phyloP scores from a whole-genome alignment of 2,113 vertebrate species.

The Myotis yumanensis region DNA sequence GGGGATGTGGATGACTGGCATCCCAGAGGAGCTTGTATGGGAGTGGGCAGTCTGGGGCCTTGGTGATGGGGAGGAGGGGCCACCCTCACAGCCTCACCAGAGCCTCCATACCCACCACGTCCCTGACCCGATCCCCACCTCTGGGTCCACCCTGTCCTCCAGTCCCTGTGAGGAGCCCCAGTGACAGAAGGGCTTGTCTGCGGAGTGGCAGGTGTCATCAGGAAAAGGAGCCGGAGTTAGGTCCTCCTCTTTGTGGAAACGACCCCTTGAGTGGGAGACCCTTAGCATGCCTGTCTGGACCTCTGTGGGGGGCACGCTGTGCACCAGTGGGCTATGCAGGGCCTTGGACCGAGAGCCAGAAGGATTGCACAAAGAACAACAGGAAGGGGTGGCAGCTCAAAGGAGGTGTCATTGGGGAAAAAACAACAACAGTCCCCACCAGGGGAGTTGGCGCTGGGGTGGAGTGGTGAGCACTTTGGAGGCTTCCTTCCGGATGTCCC shows the following conservation, averaged over 20 bases:
- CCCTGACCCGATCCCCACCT: not conserved
- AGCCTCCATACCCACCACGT: not conserved
- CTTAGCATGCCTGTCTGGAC: not conserved
- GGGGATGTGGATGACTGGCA: not conserved
- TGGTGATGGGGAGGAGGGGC: not conserved
- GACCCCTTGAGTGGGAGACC: not conserved
- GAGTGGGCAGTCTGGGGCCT: not conserved
- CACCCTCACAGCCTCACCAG: not conserved
- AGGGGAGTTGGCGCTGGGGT: fast-evolving
- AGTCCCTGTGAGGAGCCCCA: not conserved
- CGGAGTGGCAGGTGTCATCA: fast-evolving
- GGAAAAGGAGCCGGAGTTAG: not conserved
- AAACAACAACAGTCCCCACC: not conserved
- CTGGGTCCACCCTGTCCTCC: not conserved
- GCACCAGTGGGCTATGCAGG: not conserved
- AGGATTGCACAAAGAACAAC: not conserved
- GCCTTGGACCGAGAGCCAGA: not conserved
- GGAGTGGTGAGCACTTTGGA: fast-evolving
- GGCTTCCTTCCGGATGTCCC: not conserved
- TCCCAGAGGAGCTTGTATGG: not conserved
- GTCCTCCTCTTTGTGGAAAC: too few relatives aligned
- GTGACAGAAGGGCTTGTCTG: too few relatives aligned
- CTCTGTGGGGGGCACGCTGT: fast-evolving
- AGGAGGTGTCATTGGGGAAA: not conserved
- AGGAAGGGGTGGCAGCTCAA: not conserved